phyloP scores from a whole-genome alignment of 2,113 vertebrate genomes.

The Diphyllodes magnificus region DNA sequence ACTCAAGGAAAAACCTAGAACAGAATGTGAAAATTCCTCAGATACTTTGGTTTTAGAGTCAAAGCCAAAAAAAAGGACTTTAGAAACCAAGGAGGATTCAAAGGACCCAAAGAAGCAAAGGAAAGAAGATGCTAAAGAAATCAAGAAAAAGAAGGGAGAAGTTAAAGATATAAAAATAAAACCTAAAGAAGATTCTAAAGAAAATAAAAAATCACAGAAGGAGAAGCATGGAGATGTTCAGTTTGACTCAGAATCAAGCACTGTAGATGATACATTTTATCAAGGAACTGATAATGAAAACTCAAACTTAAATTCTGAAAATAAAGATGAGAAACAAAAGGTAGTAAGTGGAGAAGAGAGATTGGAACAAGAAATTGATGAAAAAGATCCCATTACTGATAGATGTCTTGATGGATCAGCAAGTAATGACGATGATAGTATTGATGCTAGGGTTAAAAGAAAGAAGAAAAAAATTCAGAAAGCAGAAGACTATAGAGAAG shows the following conservation, averaged over 20 bases:
- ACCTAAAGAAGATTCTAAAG: constrained; percentile 72
- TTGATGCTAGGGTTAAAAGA: constrained; percentile 63
- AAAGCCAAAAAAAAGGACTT: constrained; percentile 75
- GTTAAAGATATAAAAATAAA: constrained; percentile 74
- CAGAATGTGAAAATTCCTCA: constrained; percentile 69
- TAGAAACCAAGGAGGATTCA: constrained; percentile 79
- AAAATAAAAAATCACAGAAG: constrained; percentile 66
- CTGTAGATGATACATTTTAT: background rate
- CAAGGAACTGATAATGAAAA: constrained; percentile 31
- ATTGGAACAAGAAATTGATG: background rate
- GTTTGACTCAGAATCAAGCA: constrained; percentile 31
- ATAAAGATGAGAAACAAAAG: constrained; percentile 41
- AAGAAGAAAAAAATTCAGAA: constrained; percentile 81
- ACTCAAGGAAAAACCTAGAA: constrained; percentile 79
- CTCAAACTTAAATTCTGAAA: constrained; percentile 35
- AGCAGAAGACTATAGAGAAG: constrained; percentile 58
- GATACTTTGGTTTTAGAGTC: constrained; percentile 64
- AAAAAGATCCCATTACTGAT: background rate
- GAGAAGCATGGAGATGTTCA: constrained; percentile 51
- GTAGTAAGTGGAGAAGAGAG: background rate
- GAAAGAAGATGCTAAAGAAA: constrained; percentile 84
- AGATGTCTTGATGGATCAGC: constrained; percentile 15
- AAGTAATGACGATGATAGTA: constrained; percentile 67
- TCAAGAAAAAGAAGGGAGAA: constrained; percentile 76
- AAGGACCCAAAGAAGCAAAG: constrained; percentile 84